phyloP scores from a whole-genome alignment of 2,888 invertebrate genomes.

The Cosmopolites sordidus region DNA sequence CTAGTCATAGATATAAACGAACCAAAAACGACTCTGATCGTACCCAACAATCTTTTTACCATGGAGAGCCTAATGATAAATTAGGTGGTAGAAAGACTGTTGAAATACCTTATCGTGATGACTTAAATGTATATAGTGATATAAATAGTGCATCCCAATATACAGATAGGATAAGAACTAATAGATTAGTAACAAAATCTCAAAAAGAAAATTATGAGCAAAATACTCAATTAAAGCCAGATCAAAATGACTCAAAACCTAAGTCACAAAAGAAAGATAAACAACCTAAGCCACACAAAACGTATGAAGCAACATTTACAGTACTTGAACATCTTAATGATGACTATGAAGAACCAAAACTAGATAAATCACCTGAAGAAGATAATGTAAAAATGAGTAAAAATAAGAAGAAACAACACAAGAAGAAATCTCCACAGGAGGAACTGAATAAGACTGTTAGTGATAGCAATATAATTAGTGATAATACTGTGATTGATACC shows the following conservation, averaged over 20 bases:
- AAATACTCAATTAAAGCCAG: conserved; percentile 7
- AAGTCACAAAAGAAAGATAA: conserved; percentile 14
- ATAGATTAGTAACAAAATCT: conserved; percentile 27
- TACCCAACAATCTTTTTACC: conserved; percentile 35
- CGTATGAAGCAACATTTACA: neutral
- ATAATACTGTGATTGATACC: neutral
- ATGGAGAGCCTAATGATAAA: conserved; percentile 41
- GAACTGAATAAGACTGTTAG: neutral
- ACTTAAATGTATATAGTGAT: conserved; percentile 37
- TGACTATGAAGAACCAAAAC: conserved; percentile 4
- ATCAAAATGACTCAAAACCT: conserved; percentile 3
- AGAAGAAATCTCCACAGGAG: conserved; percentile 5
- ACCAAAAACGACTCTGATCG: conserved; percentile 34
- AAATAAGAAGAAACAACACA: conserved; percentile 10
- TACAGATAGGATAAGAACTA: conserved; percentile 33
- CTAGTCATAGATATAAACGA: conserved; percentile 40
- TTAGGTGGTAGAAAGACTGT: conserved; percentile 37
- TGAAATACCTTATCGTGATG: conserved; percentile 34
- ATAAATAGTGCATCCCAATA: conserved; percentile 35
- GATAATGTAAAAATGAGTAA: neutral
- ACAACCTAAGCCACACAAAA: conserved; percentile 1
- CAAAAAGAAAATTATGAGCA: conserved; percentile 29
- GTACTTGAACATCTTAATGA: neutral
- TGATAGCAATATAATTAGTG: neutral
- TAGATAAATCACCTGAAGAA: too few species aligned